Base-by-base conservation (phyloP, 2,113 vertebrate species). In the Aphelocoma coerulescens region DNA sequence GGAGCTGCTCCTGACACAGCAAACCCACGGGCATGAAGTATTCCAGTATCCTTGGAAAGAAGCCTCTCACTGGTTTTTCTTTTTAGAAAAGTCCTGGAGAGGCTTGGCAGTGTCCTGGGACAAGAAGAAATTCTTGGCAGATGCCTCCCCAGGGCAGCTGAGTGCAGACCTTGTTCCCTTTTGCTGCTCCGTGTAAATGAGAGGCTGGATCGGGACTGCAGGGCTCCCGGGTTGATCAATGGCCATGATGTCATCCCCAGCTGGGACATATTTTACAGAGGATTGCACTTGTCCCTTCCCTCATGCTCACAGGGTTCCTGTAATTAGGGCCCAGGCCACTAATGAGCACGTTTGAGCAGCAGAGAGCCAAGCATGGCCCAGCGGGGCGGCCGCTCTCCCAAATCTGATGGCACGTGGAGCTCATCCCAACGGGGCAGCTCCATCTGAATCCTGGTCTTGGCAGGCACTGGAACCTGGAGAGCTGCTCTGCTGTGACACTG, bases 361-460 rank as follows among this genome's bases (percentile, higher is more conserved):
- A 13, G n/a, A 22, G 52, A 89, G 77, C 62, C 49, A 8, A 13
- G 46, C 14, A 21, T 16, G 51, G 46, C 9, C 2, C 26, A 2
- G 24, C 0, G 1, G 35, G 49, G 49, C 32, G 5, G 69, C 43
- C 0, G 6, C 21, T 23, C 39, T 62, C 8, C 1, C 30, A 8
- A 32, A 4, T 6, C 28, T 0, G 0, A 1, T 1, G 18, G 59
- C 30, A n/a, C 10, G 10, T n/a, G 69, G 61, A 33, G 52, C 32
- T 67, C 35, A 51, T 32, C 62, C 62, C 43, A 26, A 0, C 0
- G 13, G 65, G 27, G 35, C 72, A 77, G 46, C 46, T 44, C 27
- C 63, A 27, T 3, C 68, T 21, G 6, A 32, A 16, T 33, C 35
- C 11, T 17, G 27, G 7, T 17, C 26, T 10, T 43, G 52, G n/a